phyloP scores from a whole-genome alignment of 2,888 invertebrate species.

The Conops quadrifasciatus region DNA sequence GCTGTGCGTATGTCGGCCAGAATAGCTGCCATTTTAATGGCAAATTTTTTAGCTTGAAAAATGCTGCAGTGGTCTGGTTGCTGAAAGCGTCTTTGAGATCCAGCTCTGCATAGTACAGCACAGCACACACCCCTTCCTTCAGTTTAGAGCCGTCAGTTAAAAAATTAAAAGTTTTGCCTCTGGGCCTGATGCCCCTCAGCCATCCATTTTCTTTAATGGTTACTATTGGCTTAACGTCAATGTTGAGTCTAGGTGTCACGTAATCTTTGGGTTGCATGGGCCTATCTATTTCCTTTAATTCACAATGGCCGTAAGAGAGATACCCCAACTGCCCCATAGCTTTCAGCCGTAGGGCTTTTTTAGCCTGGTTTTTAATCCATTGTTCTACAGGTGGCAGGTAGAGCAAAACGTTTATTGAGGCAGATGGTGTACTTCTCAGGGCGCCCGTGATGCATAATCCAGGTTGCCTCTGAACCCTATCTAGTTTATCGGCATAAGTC shows the following conservation, averaged over 20 bases:
- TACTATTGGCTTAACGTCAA: not conserved
- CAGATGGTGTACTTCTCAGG: no score
- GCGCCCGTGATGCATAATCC: no score
- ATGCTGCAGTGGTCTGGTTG: constrained; percentile 2
- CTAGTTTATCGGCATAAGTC: no score
- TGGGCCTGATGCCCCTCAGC: not conserved
- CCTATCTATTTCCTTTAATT: no score
- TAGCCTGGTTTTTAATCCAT: no score
- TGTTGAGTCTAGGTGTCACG: not conserved
- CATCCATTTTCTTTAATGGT: not conserved
- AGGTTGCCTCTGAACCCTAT: no score
- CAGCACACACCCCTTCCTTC: not conserved
- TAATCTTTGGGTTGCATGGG: not conserved
- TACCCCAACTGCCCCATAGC: not conserved
- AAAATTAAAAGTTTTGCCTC: not conserved
- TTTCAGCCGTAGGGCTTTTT: no score
- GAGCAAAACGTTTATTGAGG: no score
- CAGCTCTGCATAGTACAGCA: no score
- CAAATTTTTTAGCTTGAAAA: not conserved
- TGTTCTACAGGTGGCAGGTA: no score
- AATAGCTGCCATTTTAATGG: not conserved
- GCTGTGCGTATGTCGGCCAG: not conserved
- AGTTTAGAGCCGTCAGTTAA: not conserved
- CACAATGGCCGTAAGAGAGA: not conserved
- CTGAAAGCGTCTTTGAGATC: constrained; percentile 3